These are phyloP conservation scores for Aproaerema taeniolella DNA, from an alignment of 2,888 invertebrate genomes.

Conservation along the genomic window DNA sequence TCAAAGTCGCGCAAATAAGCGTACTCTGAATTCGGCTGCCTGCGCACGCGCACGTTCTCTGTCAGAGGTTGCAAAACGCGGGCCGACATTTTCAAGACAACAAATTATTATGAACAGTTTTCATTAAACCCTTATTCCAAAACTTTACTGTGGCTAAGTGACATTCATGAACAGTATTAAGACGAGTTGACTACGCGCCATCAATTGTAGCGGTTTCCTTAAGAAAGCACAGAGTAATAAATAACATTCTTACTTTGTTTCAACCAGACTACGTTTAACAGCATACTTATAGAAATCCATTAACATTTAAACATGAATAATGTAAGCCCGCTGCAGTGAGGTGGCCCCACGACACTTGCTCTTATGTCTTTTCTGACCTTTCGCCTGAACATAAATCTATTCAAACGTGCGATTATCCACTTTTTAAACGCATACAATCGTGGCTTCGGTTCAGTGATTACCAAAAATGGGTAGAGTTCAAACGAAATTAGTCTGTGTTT, in stretches of 20 bases:
- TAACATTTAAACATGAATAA: conserved; percentile 34
- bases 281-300: conserved; percentile 27
- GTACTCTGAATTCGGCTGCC: conserved; percentile 33
- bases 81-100: conserved; percentile 13
- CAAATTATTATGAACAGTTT: conserved; percentile 2
- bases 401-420: conserved; percentile 24
- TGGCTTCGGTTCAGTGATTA: conserved; percentile 14
- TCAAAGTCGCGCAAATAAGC: conserved; percentile 24
- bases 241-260: conserved; percentile 20
- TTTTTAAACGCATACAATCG: conserved; percentile 20
- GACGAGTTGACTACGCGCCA: conserved; percentile 12
- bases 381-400: conserved; percentile 24
- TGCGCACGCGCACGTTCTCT: conserved; percentile 27
- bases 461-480: conserved; percentile 10
- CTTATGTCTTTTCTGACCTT: conserved; percentile 22
- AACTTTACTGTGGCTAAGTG: conserved; percentile 1
- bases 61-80: conserved; percentile 28
- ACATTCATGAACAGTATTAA: conserved; percentile 16
- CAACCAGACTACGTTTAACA: conserved; percentile 22
- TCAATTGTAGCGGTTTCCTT: conserved; percentile 7
- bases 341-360: conserved; percentile 21
- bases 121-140: conserved; percentile 9
- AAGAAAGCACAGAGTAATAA: conserved; percentile 17
- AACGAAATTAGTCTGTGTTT: conserved; percentile 1
- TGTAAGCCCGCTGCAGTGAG: conserved; percentile 20